phyloP scores from a whole-genome alignment of 2,113 vertebrate species.

The Leptocoma aspasia region DNA sequence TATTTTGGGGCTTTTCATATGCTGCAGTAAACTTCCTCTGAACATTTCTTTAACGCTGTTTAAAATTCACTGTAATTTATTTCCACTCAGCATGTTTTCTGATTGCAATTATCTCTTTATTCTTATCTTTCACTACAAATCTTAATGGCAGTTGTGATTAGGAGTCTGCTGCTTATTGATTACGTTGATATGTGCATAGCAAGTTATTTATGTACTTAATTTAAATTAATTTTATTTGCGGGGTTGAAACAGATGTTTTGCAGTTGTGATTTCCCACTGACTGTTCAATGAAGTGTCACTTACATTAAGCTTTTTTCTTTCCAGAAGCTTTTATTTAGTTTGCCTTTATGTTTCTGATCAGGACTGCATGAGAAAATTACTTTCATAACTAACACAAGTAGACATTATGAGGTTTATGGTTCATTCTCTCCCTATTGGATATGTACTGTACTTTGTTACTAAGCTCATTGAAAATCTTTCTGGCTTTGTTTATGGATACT shows the following conservation, averaged over 20 bases:
- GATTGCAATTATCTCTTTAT: constrained; percentile 47
- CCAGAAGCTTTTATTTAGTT: not conserved
- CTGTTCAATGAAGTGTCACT: not conserved
- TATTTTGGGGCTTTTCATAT: not conserved
- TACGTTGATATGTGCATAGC: not conserved
- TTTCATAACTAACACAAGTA: not conserved
- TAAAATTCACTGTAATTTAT: constrained; percentile 27
- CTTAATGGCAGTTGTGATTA: constrained; percentile 5
- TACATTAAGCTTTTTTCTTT: not conserved
- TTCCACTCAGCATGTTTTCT: constrained; percentile 19
- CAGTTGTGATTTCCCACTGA: not conserved
- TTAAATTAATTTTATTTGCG: constrained; percentile 37
- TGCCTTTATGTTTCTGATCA: not conserved
- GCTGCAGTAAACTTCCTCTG: not conserved
- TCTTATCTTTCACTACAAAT: constrained; percentile 16
- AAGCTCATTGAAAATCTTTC: not conserved
- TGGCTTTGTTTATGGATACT: not conserved
- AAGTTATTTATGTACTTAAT: constrained; percentile 41
- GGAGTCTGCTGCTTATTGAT: constrained; percentile 20
- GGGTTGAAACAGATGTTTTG: not conserved
- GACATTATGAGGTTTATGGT: not conserved
- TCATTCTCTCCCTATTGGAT: not conserved
- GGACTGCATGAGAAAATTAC: not conserved
- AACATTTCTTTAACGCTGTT: not conserved
- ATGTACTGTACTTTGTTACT: not conserved